Conservation (phyloP, 2,888 invertebrate genomes). For the Lacanobia wlatinum region DNA sequence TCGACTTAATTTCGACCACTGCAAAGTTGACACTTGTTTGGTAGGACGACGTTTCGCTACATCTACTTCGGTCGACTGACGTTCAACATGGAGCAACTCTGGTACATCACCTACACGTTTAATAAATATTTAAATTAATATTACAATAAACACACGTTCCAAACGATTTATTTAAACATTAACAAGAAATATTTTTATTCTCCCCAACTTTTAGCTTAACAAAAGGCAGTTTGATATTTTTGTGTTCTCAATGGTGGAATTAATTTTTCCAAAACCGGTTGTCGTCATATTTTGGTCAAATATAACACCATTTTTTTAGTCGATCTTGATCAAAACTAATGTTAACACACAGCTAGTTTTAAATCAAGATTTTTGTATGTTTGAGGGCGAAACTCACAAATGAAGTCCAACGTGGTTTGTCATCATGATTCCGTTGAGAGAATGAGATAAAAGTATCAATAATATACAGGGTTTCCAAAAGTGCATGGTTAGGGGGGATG, state of each 20-base stretch:
- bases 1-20: background rate
- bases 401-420: background rate
- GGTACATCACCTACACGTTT: conserved; percentile 23
- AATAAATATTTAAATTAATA: conserved; percentile 19
- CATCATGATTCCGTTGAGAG: no score
- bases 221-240: conserved; percentile 27
- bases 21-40: conserved; percentile 2
- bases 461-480: no score
- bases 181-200: conserved; percentile 44
- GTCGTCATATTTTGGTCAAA: background rate
- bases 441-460: no score
- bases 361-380: background rate
- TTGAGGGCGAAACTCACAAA: background rate
- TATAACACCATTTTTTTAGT: background rate
- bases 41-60: background rate
- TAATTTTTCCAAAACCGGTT: background rate
- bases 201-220: background rate
- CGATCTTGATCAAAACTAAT: background rate
- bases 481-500: no score
- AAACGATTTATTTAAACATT: conserved; percentile 43
- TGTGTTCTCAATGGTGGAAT: background rate
- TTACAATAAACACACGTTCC: conserved; percentile 16
- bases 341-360: no score
- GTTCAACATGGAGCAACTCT: conserved; percentile 17
- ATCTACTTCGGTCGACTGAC: background rate